Conservation (phyloP, 2,113 vertebrate species). For the Eira barbara region DNA sequence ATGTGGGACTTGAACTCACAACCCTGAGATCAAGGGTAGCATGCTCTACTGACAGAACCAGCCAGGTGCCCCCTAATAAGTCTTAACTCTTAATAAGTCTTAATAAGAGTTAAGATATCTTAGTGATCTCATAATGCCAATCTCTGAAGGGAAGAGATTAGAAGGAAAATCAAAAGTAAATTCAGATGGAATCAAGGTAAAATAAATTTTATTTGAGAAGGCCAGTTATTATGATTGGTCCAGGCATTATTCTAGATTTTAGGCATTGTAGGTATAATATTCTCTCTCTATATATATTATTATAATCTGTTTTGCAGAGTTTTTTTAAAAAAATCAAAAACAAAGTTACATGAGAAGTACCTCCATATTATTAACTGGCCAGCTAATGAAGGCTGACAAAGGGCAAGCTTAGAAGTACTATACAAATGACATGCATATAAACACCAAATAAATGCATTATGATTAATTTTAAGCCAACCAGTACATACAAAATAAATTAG, state of each 20-base stretch:
- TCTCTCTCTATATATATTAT: neutral
- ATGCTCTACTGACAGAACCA: neutral
- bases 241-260: neutral
- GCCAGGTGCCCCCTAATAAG: neutral
- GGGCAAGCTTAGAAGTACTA: slow-evolving; percentile 32
- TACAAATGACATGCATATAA: slow-evolving; percentile 35
- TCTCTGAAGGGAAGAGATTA: neutral
- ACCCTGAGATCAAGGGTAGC: neutral
- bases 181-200: neutral
- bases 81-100: neutral
- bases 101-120: neutral
- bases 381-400: slow-evolving; percentile 63
- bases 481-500: slow-evolving; percentile 66
- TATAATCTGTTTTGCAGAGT: neutral
- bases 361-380: slow-evolving; percentile 45
- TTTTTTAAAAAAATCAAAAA: neutral
- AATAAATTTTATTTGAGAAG: neutral
- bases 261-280: neutral
- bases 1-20: neutral
- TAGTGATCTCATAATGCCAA: neutral
- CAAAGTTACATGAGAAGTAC: slow-evolving; percentile 1
- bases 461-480: slow-evolving; percentile 69
- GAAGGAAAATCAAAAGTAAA: slow-evolving; percentile 11
- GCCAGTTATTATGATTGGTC: neutral
- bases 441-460: slow-evolving; percentile 59